Evolutionary conservation across 2,797 vertebrate genomes (phyloP).

Genomic region (Strix occidentalis): DNA sequence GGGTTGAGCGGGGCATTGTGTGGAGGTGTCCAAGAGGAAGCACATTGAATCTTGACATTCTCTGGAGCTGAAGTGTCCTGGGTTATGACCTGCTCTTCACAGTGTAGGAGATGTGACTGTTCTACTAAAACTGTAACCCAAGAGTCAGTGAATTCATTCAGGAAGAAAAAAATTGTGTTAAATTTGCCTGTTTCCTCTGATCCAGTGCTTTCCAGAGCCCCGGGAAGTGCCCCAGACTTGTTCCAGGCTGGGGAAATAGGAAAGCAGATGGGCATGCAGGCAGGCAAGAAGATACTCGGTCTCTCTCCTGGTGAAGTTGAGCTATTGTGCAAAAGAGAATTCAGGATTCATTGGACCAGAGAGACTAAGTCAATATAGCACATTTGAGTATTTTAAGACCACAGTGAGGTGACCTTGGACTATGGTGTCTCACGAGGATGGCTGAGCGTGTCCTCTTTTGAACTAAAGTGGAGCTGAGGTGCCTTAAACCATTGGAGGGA

Average conservation of each 20-base stretch:
- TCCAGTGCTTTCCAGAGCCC: not conserved
- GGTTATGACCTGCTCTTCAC: not conserved
- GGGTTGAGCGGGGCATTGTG: not conserved
- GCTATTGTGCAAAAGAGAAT: not conserved
- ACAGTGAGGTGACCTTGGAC: not conserved
- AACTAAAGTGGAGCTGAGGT: not conserved
- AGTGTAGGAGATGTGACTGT: not conserved
- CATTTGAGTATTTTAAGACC: not conserved
- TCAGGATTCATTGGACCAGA: not conserved
- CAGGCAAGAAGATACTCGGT: not conserved
- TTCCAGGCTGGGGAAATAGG: not conserved
- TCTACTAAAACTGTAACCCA: not conserved
- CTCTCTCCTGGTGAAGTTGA: not conserved
- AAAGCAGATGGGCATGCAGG: not conserved
- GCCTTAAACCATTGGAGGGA: not conserved
- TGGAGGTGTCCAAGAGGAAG: not conserved
- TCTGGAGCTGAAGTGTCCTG: not conserved
- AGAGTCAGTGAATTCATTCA: not conserved
- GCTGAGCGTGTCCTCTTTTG: not conserved
- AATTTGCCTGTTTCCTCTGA: not conserved
- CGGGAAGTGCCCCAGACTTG: not conserved
- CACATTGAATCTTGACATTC: not conserved
- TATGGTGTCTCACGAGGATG: not conserved
- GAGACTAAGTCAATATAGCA: not conserved
- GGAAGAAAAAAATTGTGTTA: not conserved